phyloP scores from a whole-genome alignment of 2,797 vertebrate species.

The Philypnodon macrostomus region DNA sequence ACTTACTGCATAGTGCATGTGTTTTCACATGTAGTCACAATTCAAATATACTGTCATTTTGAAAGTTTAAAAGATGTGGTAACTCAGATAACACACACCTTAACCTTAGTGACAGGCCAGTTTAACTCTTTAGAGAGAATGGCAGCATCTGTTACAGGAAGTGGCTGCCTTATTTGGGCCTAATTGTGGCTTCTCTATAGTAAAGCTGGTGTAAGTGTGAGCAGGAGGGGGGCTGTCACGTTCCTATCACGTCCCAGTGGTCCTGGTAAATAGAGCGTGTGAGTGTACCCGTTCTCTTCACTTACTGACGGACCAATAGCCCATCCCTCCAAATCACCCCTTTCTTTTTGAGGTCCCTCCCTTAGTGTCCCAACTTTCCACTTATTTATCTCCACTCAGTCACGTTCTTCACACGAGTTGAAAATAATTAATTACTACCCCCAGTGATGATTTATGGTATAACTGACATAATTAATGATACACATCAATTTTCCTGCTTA shows the following conservation, averaged over 20 bases:
- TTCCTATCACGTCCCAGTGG: constrained; percentile 78
- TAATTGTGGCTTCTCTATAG: constrained; percentile 73
- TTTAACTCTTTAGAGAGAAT: constrained; percentile 62
- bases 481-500: constrained; percentile 93
- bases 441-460: constrained; percentile 96
- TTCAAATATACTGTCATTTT: not conserved
- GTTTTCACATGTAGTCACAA: no score
- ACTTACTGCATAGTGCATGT: no score
- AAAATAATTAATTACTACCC: constrained; percentile 94
- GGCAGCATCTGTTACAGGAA: constrained; percentile 72
- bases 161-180: constrained; percentile 68
- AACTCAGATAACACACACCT: constrained; percentile 61
- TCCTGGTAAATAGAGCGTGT: constrained; percentile 79
- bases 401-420: constrained; percentile 87
- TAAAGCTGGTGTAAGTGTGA: constrained; percentile 71
- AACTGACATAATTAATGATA: constrained; percentile 97
- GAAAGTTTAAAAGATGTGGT: constrained; percentile 49
- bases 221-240: constrained; percentile 68
- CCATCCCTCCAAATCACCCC: constrained; percentile 55
- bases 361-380: constrained; percentile 59
- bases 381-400: constrained; percentile 89
- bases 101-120: constrained; percentile 63
- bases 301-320: constrained; percentile 69
- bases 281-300: constrained; percentile 64
- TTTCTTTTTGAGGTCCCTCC: constrained; percentile 56